A percentile compares a stretch with the other conserved stretches of the same genome.
Conservation (phyloP, 35 echinoderm and acorn worm species). For the Diadema setosum region DNA sequence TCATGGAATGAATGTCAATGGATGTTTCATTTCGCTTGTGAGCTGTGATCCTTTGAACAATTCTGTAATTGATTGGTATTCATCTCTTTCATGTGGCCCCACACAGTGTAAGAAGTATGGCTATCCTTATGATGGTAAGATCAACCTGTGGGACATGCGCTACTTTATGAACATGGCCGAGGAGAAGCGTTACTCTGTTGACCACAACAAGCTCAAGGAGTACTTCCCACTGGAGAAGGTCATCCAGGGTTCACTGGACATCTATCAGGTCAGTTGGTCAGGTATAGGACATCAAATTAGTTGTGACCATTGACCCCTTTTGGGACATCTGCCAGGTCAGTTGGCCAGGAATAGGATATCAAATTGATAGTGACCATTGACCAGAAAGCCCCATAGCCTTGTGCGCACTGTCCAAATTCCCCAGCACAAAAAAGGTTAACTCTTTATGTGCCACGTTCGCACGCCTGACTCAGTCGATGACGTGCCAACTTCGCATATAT, state of each 20-base stretch:
- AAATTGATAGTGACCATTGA: too few species aligned
- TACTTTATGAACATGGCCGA: constrained; percentile 99
- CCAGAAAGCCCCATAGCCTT: too few species aligned
- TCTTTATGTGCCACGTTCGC: too few species aligned
- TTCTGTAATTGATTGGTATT: too few species aligned
- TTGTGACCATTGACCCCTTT: constrained; percentile 8
- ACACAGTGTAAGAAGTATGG: constrained; percentile 82
- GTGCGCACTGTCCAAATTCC: too few species aligned
- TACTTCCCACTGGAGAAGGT: constrained; percentile 95
- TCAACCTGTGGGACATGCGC: constrained; percentile 97
- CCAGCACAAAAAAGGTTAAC: too few species aligned
- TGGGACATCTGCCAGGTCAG: neutral
- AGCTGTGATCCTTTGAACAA: too few species aligned
- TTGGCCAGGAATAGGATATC: neutral
- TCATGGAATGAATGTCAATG: too few species aligned
- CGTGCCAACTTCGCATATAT: too few species aligned
- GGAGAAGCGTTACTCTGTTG: constrained; percentile 83
- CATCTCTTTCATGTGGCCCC: too few species aligned
- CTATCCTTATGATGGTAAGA: constrained; percentile 56
- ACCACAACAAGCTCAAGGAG: constrained; percentile 95
- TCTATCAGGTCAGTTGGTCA: constrained; percentile 83
- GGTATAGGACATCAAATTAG: constrained; percentile 24
- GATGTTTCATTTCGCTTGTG: too few species aligned
- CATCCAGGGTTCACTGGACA: constrained; percentile 82
- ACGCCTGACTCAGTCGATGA: too few species aligned